Percentiles rank a stretch among this genome's conserved stretches.
These are phyloP conservation scores for Platichthys flesus DNA, from an alignment of 2,113 vertebrate genomes.

Conservation along the genomic window DNA sequence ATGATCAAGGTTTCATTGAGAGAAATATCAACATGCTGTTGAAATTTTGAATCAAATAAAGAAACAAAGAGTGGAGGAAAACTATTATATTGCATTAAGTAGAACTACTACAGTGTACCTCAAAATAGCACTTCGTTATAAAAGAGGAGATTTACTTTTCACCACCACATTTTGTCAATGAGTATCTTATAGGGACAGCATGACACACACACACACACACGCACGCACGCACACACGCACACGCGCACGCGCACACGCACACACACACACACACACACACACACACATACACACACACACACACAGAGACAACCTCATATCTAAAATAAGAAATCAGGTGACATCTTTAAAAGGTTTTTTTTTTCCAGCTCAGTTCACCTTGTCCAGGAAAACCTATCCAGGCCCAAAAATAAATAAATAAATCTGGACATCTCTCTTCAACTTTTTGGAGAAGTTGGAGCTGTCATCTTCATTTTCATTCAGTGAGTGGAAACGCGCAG, in stretches of 20 bases:
- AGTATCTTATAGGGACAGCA: no score
- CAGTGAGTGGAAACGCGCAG: constrained; percentile 5
- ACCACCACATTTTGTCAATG: no score
- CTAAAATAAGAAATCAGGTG: constrained; percentile 14
- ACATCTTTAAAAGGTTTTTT: constrained; percentile 21
- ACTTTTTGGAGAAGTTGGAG: constrained; percentile 32
- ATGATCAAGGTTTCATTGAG: not conserved
- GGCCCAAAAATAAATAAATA: constrained; percentile 7
- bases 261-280: no score
- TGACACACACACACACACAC: no score
- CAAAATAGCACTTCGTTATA: no score
- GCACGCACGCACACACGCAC: no score
- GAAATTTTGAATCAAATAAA: not conserved
- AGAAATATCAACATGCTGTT: not conserved
- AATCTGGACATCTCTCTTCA: not conserved
- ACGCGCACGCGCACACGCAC: no score
- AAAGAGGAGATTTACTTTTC: no score
- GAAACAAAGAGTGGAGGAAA: no score
- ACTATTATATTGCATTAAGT: no score
- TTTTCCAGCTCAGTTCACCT: constrained; percentile 6
- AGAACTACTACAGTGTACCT: no score
- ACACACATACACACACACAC: not conserved
- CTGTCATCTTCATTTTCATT: constrained; percentile 56
- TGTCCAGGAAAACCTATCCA: constrained; percentile 1
- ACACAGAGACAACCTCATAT: not conserved